These are phyloP conservation scores for Gonocerus acuteangulatus DNA, from an alignment of 2,888 invertebrate species.

Conservation along the genomic window DNA sequence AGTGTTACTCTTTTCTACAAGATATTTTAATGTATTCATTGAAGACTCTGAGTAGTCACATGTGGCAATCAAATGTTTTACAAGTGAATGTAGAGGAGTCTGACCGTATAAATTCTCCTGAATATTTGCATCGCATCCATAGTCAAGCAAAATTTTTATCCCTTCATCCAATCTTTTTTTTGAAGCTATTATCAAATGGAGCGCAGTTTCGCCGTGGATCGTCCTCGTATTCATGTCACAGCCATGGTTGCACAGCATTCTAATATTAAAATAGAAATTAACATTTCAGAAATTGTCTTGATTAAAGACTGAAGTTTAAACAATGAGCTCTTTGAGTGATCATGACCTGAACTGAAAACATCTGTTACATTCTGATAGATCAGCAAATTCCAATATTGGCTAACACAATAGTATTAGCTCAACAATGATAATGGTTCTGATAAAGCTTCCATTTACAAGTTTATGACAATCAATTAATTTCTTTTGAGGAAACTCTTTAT, in stretches of 20 bases:
- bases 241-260: slow-evolving; percentile 40
- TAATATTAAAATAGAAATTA: slow-evolving; percentile 30
- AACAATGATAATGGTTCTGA: too few species aligned
- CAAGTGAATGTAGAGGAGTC: slow-evolving; percentile 20
- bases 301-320: not conserved
- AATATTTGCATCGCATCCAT: slow-evolving; percentile 42
- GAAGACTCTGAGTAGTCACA: slow-evolving; percentile 40
- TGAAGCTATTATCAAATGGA: slow-evolving; percentile 42
- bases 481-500: too few species aligned
- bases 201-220: slow-evolving; percentile 43
- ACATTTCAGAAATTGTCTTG: slow-evolving; percentile 25
- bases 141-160: slow-evolving; percentile 41
- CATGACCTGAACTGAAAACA: slow-evolving; percentile 12
- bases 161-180: slow-evolving; percentile 39
- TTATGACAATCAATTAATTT: too few species aligned
- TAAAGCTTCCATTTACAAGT: too few species aligned
- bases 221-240: slow-evolving; percentile 43
- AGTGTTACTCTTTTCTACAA: slow-evolving; percentile 42
- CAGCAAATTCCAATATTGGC: not conserved
- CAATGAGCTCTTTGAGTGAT: not conserved
- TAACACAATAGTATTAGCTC: too few species aligned
- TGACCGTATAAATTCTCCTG: slow-evolving; percentile 41
- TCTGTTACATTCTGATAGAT: not conserved
- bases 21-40: slow-evolving; percentile 40
- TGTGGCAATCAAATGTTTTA: slow-evolving; percentile 35